Percentiles rank a stretch among this genome's conserved stretches.
phyloP scores from a whole-genome alignment of 2,113 vertebrate species.

The Chauna torquata region DNA sequence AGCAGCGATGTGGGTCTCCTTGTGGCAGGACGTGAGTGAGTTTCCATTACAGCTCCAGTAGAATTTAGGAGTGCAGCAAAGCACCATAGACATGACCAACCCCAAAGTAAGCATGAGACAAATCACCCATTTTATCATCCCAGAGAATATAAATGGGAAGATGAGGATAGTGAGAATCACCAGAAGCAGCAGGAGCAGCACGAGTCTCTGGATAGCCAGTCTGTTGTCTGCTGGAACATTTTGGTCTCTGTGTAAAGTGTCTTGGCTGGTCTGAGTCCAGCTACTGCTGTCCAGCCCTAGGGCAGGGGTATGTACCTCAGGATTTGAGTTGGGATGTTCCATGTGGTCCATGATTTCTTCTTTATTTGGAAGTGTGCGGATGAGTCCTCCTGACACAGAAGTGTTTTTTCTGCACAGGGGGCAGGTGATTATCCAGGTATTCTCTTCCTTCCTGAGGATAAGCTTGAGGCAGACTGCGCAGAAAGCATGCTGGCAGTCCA shows the following conservation, averaged over 20 bases:
- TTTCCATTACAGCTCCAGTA: neutral
- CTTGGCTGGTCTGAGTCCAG: neutral
- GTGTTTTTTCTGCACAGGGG: constrained; percentile 77
- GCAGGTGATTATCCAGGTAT: constrained; percentile 72
- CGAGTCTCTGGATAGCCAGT: constrained; percentile 59
- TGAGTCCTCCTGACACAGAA: constrained; percentile 70
- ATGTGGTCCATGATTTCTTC: constrained; percentile 34
- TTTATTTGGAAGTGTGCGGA: constrained; percentile 71
- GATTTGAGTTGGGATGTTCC: neutral
- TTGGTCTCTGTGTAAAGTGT: neutral
- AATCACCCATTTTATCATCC: constrained; percentile 70
- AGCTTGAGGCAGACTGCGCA: constrained; percentile 78
- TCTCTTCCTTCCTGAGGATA: constrained; percentile 57
- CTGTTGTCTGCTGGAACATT: neutral
- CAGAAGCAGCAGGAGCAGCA: constrained; percentile 68
- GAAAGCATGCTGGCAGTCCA: constrained; percentile 77
- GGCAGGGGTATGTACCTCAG: constrained; percentile 12
- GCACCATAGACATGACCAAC: constrained; percentile 61
- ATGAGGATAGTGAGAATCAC: constrained; percentile 67
- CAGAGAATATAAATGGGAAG: constrained; percentile 71
- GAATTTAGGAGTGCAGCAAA: constrained; percentile 67
- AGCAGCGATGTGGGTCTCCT: constrained; percentile 22
- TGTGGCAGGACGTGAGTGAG: neutral
- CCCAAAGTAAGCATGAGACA: constrained; percentile 53
- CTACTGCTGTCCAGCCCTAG: neutral